phyloP scores from a whole-genome alignment of 92 coral and sea anemone species.

The Porites lobata region DNA sequence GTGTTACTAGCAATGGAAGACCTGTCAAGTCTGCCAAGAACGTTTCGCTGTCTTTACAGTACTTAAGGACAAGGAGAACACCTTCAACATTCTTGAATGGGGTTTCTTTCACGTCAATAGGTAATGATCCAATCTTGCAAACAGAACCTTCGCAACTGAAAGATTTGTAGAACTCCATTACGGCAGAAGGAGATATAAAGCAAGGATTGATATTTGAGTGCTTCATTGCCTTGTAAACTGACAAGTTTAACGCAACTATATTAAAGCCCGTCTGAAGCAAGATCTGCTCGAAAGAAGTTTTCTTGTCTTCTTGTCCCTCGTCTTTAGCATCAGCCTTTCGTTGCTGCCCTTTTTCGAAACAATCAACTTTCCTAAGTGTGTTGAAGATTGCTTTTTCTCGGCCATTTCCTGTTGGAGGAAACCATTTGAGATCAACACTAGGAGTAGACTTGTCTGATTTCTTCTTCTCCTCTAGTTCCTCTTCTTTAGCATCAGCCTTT shows the following conservation, averaged over 20 bases:
- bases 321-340: too few relatives aligned
- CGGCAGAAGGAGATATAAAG: conserved; percentile 50
- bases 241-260: conserved; percentile 51
- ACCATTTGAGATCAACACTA: background rate
- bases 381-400: background rate
- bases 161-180: conserved; percentile 58
- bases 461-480: background rate
- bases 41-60: conserved; percentile 67
- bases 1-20: conserved; percentile 84
- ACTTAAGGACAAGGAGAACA: conserved; percentile 50
- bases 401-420: background rate
- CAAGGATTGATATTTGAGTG: conserved; percentile 5
- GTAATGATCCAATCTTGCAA: conserved; percentile 46
- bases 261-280: conserved; percentile 75
- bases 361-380: background rate
- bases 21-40: conserved; percentile 73
- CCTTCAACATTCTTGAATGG: conserved; percentile 23
- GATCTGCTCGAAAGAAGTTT: conserved; percentile 1
- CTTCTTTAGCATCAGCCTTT: too few relatives aligned
- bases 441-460: too few relatives aligned
- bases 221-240: conserved; percentile 28
- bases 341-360: background rate
- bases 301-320: too few relatives aligned
- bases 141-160: conserved; percentile 23
- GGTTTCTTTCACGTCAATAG: conserved; percentile 23